These are phyloP conservation scores for Aphelocoma coerulescens DNA, from an alignment of 2,113 vertebrate species.

Conservation along the genomic window DNA sequence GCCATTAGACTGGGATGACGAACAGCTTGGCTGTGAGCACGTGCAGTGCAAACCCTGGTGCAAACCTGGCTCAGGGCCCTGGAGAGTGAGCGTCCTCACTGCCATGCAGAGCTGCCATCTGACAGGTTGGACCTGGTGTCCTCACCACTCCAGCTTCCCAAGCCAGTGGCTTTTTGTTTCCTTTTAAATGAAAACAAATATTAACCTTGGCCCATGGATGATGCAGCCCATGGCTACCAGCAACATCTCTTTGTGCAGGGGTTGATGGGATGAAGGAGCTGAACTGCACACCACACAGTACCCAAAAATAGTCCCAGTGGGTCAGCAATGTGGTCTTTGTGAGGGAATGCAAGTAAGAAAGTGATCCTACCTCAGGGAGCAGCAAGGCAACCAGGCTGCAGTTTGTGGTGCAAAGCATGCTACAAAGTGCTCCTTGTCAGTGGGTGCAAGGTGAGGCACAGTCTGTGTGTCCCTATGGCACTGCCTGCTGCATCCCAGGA, in stretches of 20 bases:
- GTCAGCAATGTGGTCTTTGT: neutral
- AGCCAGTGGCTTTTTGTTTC: neutral
- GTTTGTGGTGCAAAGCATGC: neutral
- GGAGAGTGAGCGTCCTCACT: rapidly evolving
- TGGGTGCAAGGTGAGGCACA: neutral
- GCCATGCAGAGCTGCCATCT: neutral
- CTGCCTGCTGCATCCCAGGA: neutral
- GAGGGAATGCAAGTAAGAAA: neutral
- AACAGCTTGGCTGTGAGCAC: neutral
- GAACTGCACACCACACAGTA: neutral
- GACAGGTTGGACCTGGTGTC: neutral
- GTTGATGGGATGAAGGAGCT: neutral
- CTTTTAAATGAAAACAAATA: neutral
- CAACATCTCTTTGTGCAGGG: neutral
- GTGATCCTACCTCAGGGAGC: neutral
- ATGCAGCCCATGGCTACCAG: neutral
- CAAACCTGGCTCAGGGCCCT: neutral
- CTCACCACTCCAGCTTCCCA: neutral
- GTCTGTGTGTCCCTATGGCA: neutral
- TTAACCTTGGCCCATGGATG: neutral
- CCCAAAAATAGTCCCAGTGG: neutral
- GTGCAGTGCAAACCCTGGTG: neutral
- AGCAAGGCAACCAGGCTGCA: neutral
- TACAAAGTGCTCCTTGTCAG: rapidly evolving
- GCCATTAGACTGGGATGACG: neutral